These are phyloP conservation scores for Vombatus ursinus DNA, from an alignment of 2,113 vertebrate species.

Conservation along the genomic window DNA sequence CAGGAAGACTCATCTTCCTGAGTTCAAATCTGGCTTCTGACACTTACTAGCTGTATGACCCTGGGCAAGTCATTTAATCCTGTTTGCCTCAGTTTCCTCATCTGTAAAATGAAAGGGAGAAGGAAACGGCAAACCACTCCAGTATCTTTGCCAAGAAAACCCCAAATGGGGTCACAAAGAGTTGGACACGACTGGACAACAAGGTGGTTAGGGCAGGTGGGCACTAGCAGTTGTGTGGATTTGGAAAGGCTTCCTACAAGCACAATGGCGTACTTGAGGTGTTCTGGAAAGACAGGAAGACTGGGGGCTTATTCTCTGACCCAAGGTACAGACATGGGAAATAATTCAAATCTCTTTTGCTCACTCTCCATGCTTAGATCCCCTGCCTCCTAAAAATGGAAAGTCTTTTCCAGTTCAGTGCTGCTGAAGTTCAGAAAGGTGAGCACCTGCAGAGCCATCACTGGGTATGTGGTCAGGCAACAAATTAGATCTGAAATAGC, in stretches of 20 bases:
- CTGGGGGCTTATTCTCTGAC: slow-evolving; percentile 33
- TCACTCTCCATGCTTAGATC: not conserved
- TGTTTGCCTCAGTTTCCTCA: no score
- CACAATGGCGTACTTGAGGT: not conserved
- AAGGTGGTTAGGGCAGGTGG: not conserved
- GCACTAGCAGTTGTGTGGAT: not conserved
- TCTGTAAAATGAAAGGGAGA: no score
- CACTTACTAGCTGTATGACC: no score
- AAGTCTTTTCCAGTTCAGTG: not conserved
- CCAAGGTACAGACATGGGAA: not conserved
- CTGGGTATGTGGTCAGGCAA: not conserved
- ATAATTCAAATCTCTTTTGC: not conserved
- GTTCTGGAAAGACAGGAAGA: not conserved
- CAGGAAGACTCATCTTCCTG: no score
- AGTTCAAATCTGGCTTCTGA: no score
- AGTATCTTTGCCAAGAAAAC: no score
- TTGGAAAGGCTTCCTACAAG: not conserved
- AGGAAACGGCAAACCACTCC: no score
- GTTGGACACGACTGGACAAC: no score
- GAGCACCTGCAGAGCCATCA: not conserved
- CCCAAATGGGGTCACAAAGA: no score
- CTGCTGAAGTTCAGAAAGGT: slow-evolving; percentile 41
- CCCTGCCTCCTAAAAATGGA: slow-evolving; percentile 3
- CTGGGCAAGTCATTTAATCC: no score
- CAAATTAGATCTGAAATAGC: not conserved